Percentiles rank a stretch among this genome's conserved stretches.
Conservation (phyloP, 2,113 vertebrate species). For the Plestiodon gilberti region DNA sequence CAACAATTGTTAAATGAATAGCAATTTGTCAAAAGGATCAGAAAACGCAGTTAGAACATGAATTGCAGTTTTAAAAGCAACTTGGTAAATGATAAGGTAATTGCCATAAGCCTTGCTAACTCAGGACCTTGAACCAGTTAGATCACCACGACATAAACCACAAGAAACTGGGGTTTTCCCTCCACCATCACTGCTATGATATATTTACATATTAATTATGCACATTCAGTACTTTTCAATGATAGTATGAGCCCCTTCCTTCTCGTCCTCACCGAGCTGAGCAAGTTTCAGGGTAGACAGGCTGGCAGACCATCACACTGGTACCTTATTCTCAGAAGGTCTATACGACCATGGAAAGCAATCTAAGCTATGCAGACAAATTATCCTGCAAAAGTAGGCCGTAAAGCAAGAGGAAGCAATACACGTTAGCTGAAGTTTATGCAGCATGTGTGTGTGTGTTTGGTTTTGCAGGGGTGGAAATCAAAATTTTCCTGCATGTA, state of each 20-base stretch:
- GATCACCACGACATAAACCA: neutral
- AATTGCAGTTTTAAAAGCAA: neutral
- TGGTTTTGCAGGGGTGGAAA: neutral
- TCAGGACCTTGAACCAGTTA: neutral
- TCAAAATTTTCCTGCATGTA: neutral
- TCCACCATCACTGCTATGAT: neutral
- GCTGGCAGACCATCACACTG: neutral
- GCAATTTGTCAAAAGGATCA: neutral
- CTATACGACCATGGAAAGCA: too few relatives aligned
- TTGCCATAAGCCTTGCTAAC: neutral
- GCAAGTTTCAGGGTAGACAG: neutral
- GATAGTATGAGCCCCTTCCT: neutral
- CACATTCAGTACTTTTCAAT: neutral
- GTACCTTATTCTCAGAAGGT: neutral
- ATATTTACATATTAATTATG: slow-evolving; percentile 18
- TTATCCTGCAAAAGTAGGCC: neutral
- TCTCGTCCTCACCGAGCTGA: neutral
- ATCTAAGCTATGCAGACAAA: too few relatives aligned
- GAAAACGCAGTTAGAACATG: neutral
- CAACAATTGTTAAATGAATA: neutral
- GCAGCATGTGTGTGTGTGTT: neutral
- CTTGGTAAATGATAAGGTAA: neutral
- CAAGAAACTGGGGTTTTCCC: slow-evolving; percentile 18
- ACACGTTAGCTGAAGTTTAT: neutral
- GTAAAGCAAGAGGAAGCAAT: neutral